Conservation (phyloP, 2,113 vertebrate species). For the Trachemys scripta region DNA sequence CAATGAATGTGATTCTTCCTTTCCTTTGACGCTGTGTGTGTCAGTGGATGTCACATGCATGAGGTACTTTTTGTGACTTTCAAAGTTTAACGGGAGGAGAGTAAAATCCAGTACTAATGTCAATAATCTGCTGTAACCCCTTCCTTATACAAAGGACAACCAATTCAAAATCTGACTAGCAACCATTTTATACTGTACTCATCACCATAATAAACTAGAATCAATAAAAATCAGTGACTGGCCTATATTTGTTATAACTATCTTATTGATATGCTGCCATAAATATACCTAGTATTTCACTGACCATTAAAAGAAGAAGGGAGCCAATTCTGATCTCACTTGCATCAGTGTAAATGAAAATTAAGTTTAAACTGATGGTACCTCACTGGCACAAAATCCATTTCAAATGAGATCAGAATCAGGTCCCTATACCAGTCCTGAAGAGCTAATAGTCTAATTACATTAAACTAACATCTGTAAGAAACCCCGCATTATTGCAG, state of each 20-base stretch:
- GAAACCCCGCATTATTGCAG: neutral
- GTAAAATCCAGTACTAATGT: no score
- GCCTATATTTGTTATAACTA: accelerated
- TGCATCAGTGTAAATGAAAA: neutral
- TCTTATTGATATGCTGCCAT: neutral
- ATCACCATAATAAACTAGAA: neutral
- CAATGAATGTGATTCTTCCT: neutral
- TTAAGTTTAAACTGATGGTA: neutral
- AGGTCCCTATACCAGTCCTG: neutral
- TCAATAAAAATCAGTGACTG: neutral
- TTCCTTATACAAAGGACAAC: neutral
- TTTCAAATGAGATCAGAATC: neutral
- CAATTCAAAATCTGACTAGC: neutral
- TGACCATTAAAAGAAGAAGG: neutral
- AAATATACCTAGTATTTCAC: neutral
- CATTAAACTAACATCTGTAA: neutral
- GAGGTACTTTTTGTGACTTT: no score
- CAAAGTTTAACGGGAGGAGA: no score
- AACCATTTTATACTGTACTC: neutral
- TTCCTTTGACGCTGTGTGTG: no score
- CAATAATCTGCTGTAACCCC: neutral
- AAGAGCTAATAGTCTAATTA: neutral
- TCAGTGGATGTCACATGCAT: no score
- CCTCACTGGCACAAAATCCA: neutral
- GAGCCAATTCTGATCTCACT: neutral